Base-by-base conservation (phyloP, 2,113 vertebrate species). In the Ia io region DNA sequence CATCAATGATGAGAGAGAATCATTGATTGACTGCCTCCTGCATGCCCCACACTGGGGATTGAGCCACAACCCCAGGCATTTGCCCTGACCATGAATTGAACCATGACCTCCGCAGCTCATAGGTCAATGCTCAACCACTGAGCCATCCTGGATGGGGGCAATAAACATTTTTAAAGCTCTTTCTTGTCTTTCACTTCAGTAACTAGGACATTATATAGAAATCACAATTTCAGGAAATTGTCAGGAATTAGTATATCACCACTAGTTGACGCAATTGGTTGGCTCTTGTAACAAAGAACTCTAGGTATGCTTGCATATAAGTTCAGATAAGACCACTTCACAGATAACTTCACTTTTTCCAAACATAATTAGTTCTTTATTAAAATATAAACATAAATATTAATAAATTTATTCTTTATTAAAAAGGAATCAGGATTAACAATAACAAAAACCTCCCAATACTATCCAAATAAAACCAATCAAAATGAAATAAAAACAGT, bases 361-460 rank as follows among this genome's bases (percentile, higher is more conserved):
- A 94, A 92, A 91, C 53, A 93, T 79, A 95, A 82, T 63, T 93
- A 86, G 44, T 71, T 96, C 76, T 96, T 95, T 96, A 97, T 96
- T 95, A 93, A 96, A 94, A 93, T 90, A 93, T 63, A 49, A 96
- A 96, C 79, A 92, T 95, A 97, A 97, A 96, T 96, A 96, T 92
- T 94, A 96, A 97, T 96, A 96, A 93, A 80, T 69, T 61, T 87
- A 87, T 47, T 96, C 30, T 96, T 96, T 94, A 97, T 96, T 97
- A 76, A 90, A 69, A 95, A 84, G 84, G 85, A 92, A 91, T 74
- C 47, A 96, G 61, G 47, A 90, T 96, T 96, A 93, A 90, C 84
- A 95, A 79, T 53, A 61, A 88, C 63, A 74, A 88, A 95, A 94
- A 80, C 35, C 37, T 96, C 56, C 96, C 8, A 96, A 94, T 22